phyloP scores from a whole-genome alignment of 2,113 vertebrate species.

The Lepisosteus osseus region DNA sequence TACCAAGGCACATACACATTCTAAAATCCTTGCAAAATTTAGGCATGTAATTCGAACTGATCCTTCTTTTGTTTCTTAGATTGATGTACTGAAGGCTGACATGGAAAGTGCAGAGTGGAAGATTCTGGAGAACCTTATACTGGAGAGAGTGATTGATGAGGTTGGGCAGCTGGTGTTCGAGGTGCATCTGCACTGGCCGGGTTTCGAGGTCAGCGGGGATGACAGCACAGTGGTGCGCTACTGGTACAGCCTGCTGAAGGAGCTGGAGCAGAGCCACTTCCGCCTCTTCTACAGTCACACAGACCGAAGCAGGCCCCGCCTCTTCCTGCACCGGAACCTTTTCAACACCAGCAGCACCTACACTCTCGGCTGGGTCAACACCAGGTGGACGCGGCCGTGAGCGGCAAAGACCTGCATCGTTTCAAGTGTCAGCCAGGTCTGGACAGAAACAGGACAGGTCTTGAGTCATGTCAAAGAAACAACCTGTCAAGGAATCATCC shows the following conservation, averaged over 20 bases:
- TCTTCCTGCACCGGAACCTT: conserved; percentile 81
- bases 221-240: conserved; percentile 84
- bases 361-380: conserved; percentile 88
- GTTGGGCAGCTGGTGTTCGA: conserved; percentile 89
- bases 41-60: background rate
- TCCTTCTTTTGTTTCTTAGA: conserved; percentile 56
- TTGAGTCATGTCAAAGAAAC: no score
- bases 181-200: conserved; percentile 91
- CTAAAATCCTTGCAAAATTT: no score
- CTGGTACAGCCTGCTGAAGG: conserved; percentile 92
- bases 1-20: no score
- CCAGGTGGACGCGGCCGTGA: conserved; percentile 65
- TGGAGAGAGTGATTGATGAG: conserved; percentile 81
- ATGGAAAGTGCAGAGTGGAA: conserved; percentile 97
- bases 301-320: conserved; percentile 73
- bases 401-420: background rate
- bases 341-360: conserved; percentile 89
- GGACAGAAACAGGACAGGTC: background rate
- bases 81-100: conserved; percentile 88
- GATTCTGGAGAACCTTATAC: conserved; percentile 88
- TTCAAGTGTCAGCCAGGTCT: background rate
- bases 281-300: conserved; percentile 82
- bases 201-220: conserved; percentile 89
- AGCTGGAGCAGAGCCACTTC: conserved; percentile 81
- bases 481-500: no score